Conservation (phyloP, 2,888 invertebrate species). For the Shargacucullia verbasci region DNA sequence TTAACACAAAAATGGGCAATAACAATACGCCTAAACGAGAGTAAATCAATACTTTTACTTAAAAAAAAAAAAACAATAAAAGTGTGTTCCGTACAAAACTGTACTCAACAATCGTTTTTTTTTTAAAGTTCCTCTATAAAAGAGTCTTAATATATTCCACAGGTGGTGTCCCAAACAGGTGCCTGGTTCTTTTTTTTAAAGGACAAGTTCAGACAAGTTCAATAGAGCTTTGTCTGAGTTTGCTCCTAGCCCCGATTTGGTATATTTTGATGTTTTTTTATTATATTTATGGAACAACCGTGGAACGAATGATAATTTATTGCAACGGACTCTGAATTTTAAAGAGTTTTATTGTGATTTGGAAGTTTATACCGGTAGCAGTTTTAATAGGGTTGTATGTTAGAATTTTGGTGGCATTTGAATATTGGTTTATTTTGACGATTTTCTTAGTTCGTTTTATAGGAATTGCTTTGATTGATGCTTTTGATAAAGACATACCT, state of each 20-base stretch:
- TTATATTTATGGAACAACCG: conserved; percentile 49
- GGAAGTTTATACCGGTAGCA: conserved; percentile 42
- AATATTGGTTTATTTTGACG: too few relatives aligned
- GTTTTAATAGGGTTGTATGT: conserved; percentile 23
- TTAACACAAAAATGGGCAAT: conserved; percentile 54
- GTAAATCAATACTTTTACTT: conserved; percentile 57
- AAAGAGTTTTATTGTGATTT: conserved; percentile 54
- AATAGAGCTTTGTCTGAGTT: conserved; percentile 78
- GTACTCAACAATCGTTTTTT: conserved; percentile 49
- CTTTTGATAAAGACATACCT: too few relatives aligned
- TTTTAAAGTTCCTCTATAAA: conserved; percentile 50
- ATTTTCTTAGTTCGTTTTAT: too few relatives aligned
- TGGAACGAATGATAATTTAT: conserved; percentile 78
- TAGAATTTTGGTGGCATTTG: conserved; percentile 6
- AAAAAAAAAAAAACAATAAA: conserved; percentile 33
- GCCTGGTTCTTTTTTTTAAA: conserved; percentile 61
- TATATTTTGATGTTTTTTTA: conserved; percentile 69
- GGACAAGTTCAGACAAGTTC: conserved; percentile 83
- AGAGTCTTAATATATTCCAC: conserved; percentile 75
- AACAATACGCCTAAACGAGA: conserved; percentile 55
- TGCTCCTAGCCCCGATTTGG: conserved; percentile 74
- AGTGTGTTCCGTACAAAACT: conserved; percentile 55
- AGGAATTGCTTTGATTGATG: too few relatives aligned
- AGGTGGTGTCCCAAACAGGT: conserved; percentile 83
- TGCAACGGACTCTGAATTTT: conserved; percentile 70